A percentile compares a stretch with the other conserved stretches of the same genome.
These are phyloP conservation scores for Dendronephthya gigantea DNA, from an alignment of 64 coral and sea anemone genomes.

Conservation along the genomic window DNA sequence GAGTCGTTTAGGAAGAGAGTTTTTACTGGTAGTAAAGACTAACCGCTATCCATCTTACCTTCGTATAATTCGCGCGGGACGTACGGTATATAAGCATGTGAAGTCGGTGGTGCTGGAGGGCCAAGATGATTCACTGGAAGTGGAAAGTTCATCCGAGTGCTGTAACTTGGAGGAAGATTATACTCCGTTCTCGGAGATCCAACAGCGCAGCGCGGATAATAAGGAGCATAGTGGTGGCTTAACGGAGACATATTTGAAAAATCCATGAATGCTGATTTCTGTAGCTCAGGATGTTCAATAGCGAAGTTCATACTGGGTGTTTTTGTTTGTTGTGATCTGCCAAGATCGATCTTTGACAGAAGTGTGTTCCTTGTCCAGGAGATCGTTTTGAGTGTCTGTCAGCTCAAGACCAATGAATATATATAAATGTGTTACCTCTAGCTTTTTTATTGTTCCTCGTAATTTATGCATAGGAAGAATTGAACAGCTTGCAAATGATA, in stretches of 20 bases:
- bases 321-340: background rate
- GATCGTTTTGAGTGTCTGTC: background rate
- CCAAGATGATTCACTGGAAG: background rate
- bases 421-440: constrained; percentile 18
- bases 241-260: constrained; percentile 39
- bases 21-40: background rate
- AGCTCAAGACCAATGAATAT: background rate
- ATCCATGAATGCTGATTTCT: constrained; percentile 97
- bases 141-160: constrained; percentile 5
- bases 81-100: constrained; percentile 47
- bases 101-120: constrained; percentile 52
- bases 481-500: constrained; percentile 9
- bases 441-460: constrained; percentile 7
- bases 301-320: background rate
- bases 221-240: background rate
- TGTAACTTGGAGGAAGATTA: background rate
- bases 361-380: background rate
- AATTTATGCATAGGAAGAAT: constrained; percentile 18
- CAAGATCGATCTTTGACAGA: background rate
- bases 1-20: background rate
- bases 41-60: background rate
- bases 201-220: constrained; percentile 4
- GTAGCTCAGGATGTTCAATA: constrained; percentile 24
- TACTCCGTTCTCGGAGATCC: background rate
- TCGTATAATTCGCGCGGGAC: background rate